These are phyloP conservation scores for Tragelaphus eurycerus DNA, from an alignment of 2,797 vertebrate species.

Conservation along the genomic window DNA sequence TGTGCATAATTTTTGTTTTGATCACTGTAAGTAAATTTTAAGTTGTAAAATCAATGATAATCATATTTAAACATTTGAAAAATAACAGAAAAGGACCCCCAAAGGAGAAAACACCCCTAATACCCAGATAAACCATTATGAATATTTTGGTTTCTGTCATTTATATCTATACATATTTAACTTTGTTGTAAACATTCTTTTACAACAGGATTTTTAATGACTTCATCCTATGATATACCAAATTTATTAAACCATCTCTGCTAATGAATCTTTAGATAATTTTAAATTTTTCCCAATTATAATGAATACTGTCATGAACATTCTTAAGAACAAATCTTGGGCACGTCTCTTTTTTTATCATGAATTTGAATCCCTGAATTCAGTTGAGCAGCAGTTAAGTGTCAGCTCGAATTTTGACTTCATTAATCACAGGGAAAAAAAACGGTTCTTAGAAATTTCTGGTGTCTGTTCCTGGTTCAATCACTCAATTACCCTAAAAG, in stretches of 20 bases:
- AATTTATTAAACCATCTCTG: background rate
- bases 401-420: background rate
- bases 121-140: background rate
- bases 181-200: background rate
- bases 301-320: background rate
- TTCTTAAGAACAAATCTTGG: background rate
- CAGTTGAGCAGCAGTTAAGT: background rate
- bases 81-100: background rate
- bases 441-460: background rate
- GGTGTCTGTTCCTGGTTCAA: background rate
- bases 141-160: background rate
- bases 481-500: background rate
- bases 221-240: background rate
- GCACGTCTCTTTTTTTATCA: background rate
- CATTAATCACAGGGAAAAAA: background rate
- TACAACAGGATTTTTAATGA: background rate
- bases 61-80: background rate
- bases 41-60: background rate
- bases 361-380: conserved; percentile 6
- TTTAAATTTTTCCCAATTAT: background rate
- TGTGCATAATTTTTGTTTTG: background rate
- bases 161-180: background rate
- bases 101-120: background rate
- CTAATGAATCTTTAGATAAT: background rate
- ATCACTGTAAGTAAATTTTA: background rate